Conservation (phyloP, 2,888 invertebrate species). For the Pyrrhia umbra region DNA sequence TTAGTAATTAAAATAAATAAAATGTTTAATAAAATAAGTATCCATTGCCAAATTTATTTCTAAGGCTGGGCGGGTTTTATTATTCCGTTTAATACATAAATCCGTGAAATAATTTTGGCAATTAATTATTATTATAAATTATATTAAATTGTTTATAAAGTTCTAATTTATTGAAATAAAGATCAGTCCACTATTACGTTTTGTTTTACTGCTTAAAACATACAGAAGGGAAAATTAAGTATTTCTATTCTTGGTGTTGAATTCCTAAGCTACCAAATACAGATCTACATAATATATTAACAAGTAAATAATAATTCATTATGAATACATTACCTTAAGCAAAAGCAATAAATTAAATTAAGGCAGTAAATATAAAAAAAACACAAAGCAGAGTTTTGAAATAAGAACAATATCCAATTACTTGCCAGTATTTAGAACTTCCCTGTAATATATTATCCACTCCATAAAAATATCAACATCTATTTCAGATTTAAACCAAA, state of each 20-base stretch:
- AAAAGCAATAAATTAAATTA: too few relatives aligned
- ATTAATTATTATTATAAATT: slow-evolving; percentile 62
- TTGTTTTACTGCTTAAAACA: slow-evolving; percentile 14
- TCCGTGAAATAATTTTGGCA: slow-evolving; percentile 80
- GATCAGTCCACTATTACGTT: slow-evolving; percentile 43
- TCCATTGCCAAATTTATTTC: slow-evolving; percentile 76
- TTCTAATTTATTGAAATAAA: slow-evolving; percentile 63
- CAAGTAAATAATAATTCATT: too few relatives aligned
- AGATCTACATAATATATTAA: too few relatives aligned
- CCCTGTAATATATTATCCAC: neutral
- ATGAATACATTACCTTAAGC: too few relatives aligned
- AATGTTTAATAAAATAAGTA: slow-evolving; percentile 58
- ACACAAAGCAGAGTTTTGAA: too few relatives aligned
- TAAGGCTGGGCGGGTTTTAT: slow-evolving; percentile 83
- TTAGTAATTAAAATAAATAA: slow-evolving; percentile 40
- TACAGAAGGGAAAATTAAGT: neutral
- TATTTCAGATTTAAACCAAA: slow-evolving; percentile 5
- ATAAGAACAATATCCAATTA: neutral
- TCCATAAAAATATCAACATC: slow-evolving; percentile 2
- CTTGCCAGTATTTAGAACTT: neutral
- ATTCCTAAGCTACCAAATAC: too few relatives aligned
- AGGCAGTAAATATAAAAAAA: neutral
- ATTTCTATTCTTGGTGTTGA: too few relatives aligned
- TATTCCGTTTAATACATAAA: slow-evolving; percentile 57
- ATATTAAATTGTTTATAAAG: slow-evolving; percentile 54